Evolutionary conservation across 2,888 invertebrate species (phyloP).

Genomic region (Dryobota labecula): DNA sequence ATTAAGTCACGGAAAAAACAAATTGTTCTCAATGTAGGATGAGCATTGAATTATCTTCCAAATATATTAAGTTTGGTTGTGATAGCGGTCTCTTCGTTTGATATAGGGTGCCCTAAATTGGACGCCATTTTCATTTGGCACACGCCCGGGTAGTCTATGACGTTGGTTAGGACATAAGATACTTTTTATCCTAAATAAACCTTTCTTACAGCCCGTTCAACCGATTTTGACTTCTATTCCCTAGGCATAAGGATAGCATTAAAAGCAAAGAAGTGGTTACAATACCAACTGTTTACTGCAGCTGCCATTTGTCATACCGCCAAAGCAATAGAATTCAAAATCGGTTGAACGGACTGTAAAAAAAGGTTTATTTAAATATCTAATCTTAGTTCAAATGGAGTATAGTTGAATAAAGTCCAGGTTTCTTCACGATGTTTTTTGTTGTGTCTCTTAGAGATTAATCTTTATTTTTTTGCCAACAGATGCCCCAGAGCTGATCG

Average conservation of each 20-base stretch:
- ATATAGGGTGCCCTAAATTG: neutral
- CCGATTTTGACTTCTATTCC: no score
- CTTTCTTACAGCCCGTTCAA: no score
- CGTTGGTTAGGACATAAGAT: neutral
- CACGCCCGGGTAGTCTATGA: neutral
- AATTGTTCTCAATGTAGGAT: neutral
- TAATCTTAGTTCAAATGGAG: no score
- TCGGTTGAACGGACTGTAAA: no score
- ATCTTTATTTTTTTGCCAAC: constrained; percentile 51
- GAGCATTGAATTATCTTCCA: neutral
- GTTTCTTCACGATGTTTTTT: neutral
- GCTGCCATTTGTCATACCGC: no score
- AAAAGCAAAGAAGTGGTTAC: no score
- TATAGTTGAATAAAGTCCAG: neutral
- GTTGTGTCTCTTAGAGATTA: neutral
- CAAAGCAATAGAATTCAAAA: no score
- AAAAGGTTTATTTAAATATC: no score
- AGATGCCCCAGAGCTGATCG: constrained; percentile 95
- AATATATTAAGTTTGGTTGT: neutral
- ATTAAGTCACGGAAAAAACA: no score
- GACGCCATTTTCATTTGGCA: neutral
- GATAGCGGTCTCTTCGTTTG: neutral
- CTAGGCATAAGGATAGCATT: no score
- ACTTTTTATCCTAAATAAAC: neutral
- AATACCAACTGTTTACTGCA: no score